A percentile compares a stretch with the other conserved stretches of the same genome.
phyloP scores from a whole-genome alignment of 2,113 vertebrate genomes.

The Trichechus manatus region DNA sequence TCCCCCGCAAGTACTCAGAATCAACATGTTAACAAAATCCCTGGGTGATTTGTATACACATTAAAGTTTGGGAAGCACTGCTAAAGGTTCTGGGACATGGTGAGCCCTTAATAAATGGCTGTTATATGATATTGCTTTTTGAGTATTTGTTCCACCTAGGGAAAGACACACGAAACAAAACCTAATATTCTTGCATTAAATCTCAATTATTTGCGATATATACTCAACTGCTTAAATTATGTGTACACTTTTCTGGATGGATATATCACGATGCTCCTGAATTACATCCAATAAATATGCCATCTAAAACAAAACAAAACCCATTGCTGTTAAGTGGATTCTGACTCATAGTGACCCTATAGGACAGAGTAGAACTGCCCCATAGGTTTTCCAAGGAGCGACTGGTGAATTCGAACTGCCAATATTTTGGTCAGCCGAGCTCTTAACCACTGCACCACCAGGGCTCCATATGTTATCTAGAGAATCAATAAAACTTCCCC shows the following conservation, averaged over 20 bases:
- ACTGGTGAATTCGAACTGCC: no score
- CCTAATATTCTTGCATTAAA: background rate
- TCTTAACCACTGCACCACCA: no score
- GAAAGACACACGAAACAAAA: constrained; percentile 14
- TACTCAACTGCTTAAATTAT: constrained; percentile 1
- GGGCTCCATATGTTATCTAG: background rate
- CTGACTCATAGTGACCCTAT: no score
- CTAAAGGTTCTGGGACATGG: background rate
- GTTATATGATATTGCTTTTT: background rate
- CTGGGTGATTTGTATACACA: background rate
- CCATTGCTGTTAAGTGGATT: no score
- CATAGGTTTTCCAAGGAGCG: no score
- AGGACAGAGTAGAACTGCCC: no score
- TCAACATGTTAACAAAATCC: background rate
- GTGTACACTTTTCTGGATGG: background rate
- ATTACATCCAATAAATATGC: constrained; percentile 41
- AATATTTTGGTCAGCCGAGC: no score
- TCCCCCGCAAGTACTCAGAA: background rate
- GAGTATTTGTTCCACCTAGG: background rate
- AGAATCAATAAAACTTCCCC: constrained; percentile 3
- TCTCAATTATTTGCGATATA: background rate
- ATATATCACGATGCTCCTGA: background rate
- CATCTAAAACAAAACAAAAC: no score
- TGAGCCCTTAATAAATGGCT: background rate
- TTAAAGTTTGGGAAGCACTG: background rate